Evolutionary conservation across 2,113 vertebrate genomes (phyloP).

Genomic region (Chaetops frenatus): DNA sequence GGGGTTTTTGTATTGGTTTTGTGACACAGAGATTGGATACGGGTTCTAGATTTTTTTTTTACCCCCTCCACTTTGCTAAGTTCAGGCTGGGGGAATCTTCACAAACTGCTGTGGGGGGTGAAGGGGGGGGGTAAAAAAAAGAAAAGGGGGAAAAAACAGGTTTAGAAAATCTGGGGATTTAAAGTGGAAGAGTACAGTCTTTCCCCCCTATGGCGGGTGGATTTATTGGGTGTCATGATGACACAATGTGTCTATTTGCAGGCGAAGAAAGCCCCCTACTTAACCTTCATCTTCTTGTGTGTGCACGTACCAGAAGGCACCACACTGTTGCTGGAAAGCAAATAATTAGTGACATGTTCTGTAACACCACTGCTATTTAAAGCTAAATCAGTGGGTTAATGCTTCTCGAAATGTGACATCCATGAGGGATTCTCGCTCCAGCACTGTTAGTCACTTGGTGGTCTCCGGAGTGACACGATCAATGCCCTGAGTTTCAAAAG

Average conservation of each 20-base stretch:
- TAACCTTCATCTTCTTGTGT: conserved; percentile 63
- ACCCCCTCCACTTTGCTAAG: neutral
- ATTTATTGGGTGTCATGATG: conserved; percentile 66
- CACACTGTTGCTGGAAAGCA: conserved; percentile 63
- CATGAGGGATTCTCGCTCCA: conserved; percentile 34
- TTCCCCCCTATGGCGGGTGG: conserved; percentile 46
- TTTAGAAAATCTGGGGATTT: neutral
- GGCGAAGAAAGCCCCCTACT: conserved; percentile 56
- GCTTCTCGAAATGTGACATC: conserved; percentile 52
- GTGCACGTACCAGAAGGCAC: conserved; percentile 62
- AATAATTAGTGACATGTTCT: conserved; percentile 69
- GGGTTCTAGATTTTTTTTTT: neutral
- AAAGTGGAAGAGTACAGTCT: neutral
- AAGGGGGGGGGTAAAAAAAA: fast-evolving
- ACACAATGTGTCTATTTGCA: conserved; percentile 60
- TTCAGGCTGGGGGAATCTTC: neutral
- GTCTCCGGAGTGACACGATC: conserved; percentile 41
- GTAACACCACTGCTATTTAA: conserved; percentile 53
- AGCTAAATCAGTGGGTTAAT: conserved; percentile 62
- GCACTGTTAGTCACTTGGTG: conserved; percentile 44
- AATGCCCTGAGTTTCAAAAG: conserved; percentile 21
- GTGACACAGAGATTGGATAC: fast-evolving
- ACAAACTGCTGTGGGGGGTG: neutral
- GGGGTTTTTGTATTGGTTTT: neutral
- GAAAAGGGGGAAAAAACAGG: fast-evolving